A percentile compares a stretch with the other conserved stretches of the same genome.
These are phyloP conservation scores for Boloria selene DNA, from an alignment of 2,888 invertebrate species.

Conservation along the genomic window DNA sequence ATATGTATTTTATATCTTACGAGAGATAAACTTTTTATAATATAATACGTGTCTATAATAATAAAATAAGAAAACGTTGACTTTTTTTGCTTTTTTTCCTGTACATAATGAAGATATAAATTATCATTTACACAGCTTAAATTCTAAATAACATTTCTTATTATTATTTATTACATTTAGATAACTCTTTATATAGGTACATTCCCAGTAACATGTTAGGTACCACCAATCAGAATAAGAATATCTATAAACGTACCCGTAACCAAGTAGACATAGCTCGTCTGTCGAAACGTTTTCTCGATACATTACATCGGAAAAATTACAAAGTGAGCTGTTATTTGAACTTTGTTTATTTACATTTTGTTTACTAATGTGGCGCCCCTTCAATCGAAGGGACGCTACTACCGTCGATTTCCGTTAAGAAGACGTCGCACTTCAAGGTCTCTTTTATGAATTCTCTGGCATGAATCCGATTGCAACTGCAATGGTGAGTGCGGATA, in stretches of 20 bases:
- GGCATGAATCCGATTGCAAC: constrained; percentile 67
- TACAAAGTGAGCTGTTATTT: constrained; percentile 41
- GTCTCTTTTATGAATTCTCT: constrained; percentile 68
- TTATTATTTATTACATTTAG: too few species aligned
- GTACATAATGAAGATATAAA: too few species aligned
- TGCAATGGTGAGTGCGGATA: constrained; percentile 59
- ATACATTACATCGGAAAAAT: constrained; percentile 61
- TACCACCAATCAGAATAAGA: not conserved
- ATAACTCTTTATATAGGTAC: too few species aligned
- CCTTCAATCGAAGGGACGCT: constrained; percentile 61
- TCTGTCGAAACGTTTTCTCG: constrained; percentile 48
- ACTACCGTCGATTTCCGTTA: constrained; percentile 63
- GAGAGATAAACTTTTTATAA: too few species aligned
- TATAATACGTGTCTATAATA: too few species aligned
- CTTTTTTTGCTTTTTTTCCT: too few species aligned
- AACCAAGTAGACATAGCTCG: constrained; percentile 67
- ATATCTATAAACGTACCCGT: constrained; percentile 61
- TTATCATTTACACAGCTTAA: too few species aligned
- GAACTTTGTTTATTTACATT: constrained; percentile 39
- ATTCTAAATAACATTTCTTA: too few species aligned
- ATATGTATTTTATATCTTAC: not conserved
- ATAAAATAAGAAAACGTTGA: too few species aligned
- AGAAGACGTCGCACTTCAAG: constrained; percentile 66
- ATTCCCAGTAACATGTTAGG: too few species aligned
- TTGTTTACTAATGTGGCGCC: constrained; percentile 54